Evolutionary conservation across 1,140 invertebrate species (phyloP).

Genomic region (Cheumatopsyche charites): DNA sequence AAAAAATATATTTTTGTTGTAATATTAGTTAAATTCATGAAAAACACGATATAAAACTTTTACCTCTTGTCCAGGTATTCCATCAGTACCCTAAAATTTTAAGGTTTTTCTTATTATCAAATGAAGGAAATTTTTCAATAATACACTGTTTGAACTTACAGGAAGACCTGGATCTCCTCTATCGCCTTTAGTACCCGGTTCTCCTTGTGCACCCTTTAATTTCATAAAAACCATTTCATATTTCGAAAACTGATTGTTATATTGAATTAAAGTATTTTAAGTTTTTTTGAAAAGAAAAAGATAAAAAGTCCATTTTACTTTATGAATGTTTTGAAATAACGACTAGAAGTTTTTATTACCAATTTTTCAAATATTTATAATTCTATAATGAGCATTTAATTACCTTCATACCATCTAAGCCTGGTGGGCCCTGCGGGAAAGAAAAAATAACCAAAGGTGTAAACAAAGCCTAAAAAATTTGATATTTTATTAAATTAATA

Average conservation of each 20-base stretch:
- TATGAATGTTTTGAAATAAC: too few relatives aligned
- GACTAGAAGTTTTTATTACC: too few relatives aligned
- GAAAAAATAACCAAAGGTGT: conserved; percentile 46
- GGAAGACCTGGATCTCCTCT: conserved; percentile 89
- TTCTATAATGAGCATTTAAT: conserved; percentile 50
- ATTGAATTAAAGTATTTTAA: neutral
- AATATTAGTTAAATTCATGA: conserved; percentile 10
- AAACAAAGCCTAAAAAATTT: conserved; percentile 12
- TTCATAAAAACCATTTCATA: conserved; percentile 24
- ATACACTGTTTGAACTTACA: conserved; percentile 66
- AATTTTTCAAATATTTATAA: conserved; percentile 25
- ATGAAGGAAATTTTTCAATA: neutral
- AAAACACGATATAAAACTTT: neutral
- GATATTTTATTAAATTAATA: neutral
- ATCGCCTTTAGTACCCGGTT: conserved; percentile 88
- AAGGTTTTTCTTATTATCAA: neutral
- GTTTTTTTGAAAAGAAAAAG: conserved; percentile 18
- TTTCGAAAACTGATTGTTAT: neutral
- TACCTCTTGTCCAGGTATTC: conserved; percentile 89
- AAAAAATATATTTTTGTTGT: conserved; percentile 52
- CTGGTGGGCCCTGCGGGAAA: conserved; percentile 64
- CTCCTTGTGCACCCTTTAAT: conserved; percentile 84
- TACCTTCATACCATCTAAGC: conserved; percentile 73
- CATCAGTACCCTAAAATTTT: conserved; percentile 84
- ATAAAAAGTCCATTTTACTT: too few relatives aligned